Evolutionary conservation across 2,797 vertebrate species (phyloP), one percentile per base, ranked within the genome.

Genomic region (Siniperca obscura): DNA sequence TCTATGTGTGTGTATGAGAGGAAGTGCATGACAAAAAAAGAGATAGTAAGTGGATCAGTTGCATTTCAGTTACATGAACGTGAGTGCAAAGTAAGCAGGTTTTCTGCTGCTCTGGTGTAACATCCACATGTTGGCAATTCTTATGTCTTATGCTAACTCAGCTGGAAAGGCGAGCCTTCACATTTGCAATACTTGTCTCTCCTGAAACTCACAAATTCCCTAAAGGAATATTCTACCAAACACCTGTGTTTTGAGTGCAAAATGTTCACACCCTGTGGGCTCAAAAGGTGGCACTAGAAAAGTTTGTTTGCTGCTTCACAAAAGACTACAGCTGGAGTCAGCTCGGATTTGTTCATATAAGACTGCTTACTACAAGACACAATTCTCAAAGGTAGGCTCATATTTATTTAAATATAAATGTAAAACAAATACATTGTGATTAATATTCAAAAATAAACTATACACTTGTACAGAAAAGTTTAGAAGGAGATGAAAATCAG

Each of bases 61-160:
- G 52, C 10, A 64, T 86, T 78, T 82, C 36, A 62, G 57, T 80
- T 42, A 73, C 59, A 88, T 64, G 30, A 83, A 74, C 21, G 17
- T 64, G 55, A 81, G 19, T 66, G 64, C 74, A 75, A 74, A 34
- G 44, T 74, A 77, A 82, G 84, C 78, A 77, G 40, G 52, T 73
- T 80, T 71, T 61, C 61, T 80, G 80, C 69, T 83, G 53, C 42
- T 84, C 40, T 8, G 19, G 17, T 80, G 66, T 36, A 68, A 66
- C 81, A 74, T 61, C 44, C 67, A 50, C 65, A 65, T 52, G 69
- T 62, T 70, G 46, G 38, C 56, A 61, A 19, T 66, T 60, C 21
- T 74, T 76, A 50, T 2, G 22, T 72, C 52, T 73, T 78, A 52
- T 59, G 64, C 66, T 57, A 83, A 59, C 77, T 84, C 70, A 86